Base-by-base conservation (phyloP, 2,888 invertebrate species). In the Bruchidius siliquastri region DNA sequence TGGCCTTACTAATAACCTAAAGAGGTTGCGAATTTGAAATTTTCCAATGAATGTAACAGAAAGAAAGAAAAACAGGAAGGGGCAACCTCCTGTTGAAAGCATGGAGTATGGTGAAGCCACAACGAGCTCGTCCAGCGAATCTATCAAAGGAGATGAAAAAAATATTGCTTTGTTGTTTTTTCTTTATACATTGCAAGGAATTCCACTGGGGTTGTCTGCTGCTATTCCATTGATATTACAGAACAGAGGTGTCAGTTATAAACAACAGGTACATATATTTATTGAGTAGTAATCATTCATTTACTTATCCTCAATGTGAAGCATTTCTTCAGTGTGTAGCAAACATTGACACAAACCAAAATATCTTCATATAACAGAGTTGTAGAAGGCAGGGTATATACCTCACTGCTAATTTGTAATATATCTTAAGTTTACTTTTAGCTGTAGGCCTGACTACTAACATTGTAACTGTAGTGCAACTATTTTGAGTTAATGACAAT, bases 201-300 rank as follows among this genome's bases (percentile, higher is more conserved):
- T 96, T 85, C 99, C 99, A 0, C 88, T 99, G 2, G 99, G 99
- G 0, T 87, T 99, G 30, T 96, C 96, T 68, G 94, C 95, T 21
- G 96, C 98, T 30, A 93, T 99, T 80, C 99, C 99, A 0, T 96
- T 99, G 94, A 90, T 99, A 72, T 88, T 99, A 73, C 96, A 97
- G 85, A 96, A 97, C 85, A 91, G 95, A 73, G 94, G 96, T 74
- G 95, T 97, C 73, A 96, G 94, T 76, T 99, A 99, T 85, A 94
- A 93, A 80, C 95, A 99, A 85, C 99, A 99, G 89, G 93, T 90
- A 84, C 79, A 75, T 67, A 6, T n/a, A 71, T 8, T 49, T 49
- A 49, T 26, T 26, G 3, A 49, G 49, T 49, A 49, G 18, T 49
- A 1, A 49, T 49, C 18, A 13, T n/a, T n/a, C n/a, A n/a, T n/a